Evolutionary conservation across 2,797 vertebrate genomes (phyloP).

Genomic region (Arctocebus calabarensis): DNA sequence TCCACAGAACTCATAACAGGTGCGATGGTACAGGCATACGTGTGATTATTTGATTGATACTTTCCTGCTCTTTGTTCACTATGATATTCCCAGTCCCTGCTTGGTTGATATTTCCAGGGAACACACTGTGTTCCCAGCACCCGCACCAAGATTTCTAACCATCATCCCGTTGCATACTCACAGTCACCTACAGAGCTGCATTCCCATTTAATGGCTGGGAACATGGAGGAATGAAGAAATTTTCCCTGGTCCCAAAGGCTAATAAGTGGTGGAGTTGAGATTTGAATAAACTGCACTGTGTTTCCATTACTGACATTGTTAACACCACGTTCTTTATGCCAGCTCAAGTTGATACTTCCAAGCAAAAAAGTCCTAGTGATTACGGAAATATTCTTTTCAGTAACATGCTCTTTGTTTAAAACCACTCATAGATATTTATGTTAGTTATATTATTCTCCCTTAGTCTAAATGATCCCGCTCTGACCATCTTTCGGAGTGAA

Average conservation of each 20-base stretch:
- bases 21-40: fast-evolving
- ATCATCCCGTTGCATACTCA: background rate
- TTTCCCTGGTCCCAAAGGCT: background rate
- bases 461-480: background rate
- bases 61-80: background rate
- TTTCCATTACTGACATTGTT: background rate
- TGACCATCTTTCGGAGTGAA: background rate
- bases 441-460: background rate
- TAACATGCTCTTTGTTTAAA: fast-evolving
- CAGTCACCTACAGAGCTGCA: background rate
- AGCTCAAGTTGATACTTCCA: background rate
- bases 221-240: background rate
- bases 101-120: background rate
- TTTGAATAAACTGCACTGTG: background rate
- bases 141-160: too few species aligned
- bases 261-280: background rate
- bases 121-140: background rate
- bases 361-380: too few species aligned
- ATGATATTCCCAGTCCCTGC: background rate
- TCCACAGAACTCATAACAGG: background rate
- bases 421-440: too few species aligned
- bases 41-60: fast-evolving
- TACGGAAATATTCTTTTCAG: background rate
- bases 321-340: background rate
- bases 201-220: background rate